Evolutionary conservation across 1,140 invertebrate genomes (phyloP), one percentile per base, ranked within the genome.

Genomic region (Drosophila arizonae): DNA sequence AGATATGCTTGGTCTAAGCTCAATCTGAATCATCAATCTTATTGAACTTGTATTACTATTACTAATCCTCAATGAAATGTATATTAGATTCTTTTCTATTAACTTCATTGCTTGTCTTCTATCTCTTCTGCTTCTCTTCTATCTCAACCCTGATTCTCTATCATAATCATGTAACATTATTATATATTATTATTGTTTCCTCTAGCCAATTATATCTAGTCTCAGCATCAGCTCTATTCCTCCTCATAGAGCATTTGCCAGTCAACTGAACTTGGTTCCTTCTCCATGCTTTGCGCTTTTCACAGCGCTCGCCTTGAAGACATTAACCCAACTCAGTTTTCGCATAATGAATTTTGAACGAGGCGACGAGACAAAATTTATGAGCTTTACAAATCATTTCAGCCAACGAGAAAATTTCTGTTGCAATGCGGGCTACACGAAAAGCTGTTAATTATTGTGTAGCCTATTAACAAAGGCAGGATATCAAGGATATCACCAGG

Each of bases 261-360:
- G 43, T 45, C 43, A 15, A 45, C 43, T 45, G 4, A 6, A 5
- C 43, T 6, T 6, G 4, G 17, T 52, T 57, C 10, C 33, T 13
- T 41, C 4, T 36, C 48, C 33, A 55, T 70, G 55, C 54, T 77
- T 75, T 21, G 45, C 77, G 76, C 67, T 79, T 84, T 50, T 41
- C 55, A 68, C 24, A 26, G 9, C 43, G 33, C 36, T 48, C n/a
- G 3, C 45, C 39, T 6, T 36, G 41, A 73, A 69, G 70, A 79
- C 79, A 86, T 87, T 81, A 86, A 87, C 82, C 79, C 66, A 76
- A 87, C 82, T 87, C 79, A 76, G 78, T 86, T 86, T 87, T 81
- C 74, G 75, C 82, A 81, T 86, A 81, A 81, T 87, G 76, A 86
- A 86, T 82, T 76, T 86, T 63, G 39, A 80, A 72, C 79, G 58